Conservation (phyloP, 2,797 vertebrate species). For the Microctenopoma steveboyesi region DNA sequence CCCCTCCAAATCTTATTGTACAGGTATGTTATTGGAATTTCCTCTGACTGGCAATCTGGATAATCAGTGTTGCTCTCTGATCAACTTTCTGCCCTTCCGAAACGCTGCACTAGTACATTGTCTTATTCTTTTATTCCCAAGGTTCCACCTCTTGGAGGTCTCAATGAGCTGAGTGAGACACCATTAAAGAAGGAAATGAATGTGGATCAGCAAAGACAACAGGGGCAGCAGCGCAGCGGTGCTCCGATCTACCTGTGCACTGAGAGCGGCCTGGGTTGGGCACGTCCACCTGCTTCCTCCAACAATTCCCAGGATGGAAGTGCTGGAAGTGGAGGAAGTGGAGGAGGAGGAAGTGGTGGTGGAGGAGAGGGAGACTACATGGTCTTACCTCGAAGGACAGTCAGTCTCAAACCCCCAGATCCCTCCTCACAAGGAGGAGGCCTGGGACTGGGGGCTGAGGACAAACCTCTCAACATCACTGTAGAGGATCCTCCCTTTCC, state of each 20-base stretch:
- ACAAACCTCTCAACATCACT: slow-evolving; percentile 84
- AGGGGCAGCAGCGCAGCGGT: slow-evolving; percentile 77
- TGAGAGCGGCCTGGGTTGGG: slow-evolving; percentile 93
- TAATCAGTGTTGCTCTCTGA: neutral
- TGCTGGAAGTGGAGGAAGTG: slow-evolving; percentile 76
- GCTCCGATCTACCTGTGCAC: slow-evolving; percentile 94
- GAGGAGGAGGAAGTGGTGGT: slow-evolving; percentile 74
- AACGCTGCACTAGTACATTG: neutral
- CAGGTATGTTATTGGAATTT: slow-evolving; percentile 72
- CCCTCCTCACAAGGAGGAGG: slow-evolving; percentile 75
- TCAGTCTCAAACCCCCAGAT: slow-evolving; percentile 90
- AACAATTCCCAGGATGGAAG: slow-evolving; percentile 78
- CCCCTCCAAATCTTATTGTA: slow-evolving; percentile 89
- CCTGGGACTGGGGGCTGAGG: slow-evolving; percentile 85
- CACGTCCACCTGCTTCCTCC: slow-evolving; percentile 85
- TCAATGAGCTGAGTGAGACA: slow-evolving; percentile 90
- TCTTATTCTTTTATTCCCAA: slow-evolving; percentile 13
- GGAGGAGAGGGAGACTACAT: slow-evolving; percentile 95
- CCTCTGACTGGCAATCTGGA: neutral
- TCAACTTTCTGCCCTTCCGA: neutral
- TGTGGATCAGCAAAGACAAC: slow-evolving; percentile 85
- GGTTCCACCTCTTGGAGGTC: slow-evolving; percentile 88
- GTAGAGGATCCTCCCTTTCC: slow-evolving; percentile 89
- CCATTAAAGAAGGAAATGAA: slow-evolving; percentile 89
- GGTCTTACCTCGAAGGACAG: slow-evolving; percentile 93